These are phyloP conservation scores for Osmoderma eremita DNA, from an alignment of 2,888 invertebrate genomes.

Conservation along the genomic window DNA sequence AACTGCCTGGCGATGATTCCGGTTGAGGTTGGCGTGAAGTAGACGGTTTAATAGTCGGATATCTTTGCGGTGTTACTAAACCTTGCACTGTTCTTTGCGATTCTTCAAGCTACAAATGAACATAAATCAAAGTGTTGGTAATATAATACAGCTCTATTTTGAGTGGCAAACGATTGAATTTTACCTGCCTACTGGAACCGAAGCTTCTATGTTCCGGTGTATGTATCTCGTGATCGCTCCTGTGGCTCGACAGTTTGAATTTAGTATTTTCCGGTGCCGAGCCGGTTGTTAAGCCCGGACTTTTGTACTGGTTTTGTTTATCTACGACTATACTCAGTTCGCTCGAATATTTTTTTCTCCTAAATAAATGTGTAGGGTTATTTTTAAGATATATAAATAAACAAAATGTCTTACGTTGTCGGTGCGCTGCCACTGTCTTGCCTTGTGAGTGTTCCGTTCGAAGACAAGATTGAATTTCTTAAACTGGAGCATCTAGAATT, in stretches of 20 bases:
- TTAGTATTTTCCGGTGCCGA: slow-evolving; percentile 56
- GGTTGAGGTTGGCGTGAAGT: slow-evolving; percentile 6
- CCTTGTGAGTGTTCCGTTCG: slow-evolving; percentile 62
- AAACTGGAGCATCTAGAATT: slow-evolving; percentile 76
- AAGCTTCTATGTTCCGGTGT: slow-evolving; percentile 69
- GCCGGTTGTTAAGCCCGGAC: slow-evolving; percentile 48
- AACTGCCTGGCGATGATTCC: slow-evolving; percentile 32
- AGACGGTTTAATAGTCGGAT: slow-evolving; percentile 48
- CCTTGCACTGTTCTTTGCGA: slow-evolving; percentile 58
- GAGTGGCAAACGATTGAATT: neutral
- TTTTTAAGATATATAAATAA: neutral
- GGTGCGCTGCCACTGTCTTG: slow-evolving; percentile 58
- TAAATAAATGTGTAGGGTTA: slow-evolving; percentile 29
- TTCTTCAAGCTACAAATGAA: slow-evolving; percentile 53
- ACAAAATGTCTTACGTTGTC: slow-evolving; percentile 47
- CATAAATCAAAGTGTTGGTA: neutral
- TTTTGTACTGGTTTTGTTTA: slow-evolving; percentile 44
- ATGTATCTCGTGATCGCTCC: slow-evolving; percentile 73
- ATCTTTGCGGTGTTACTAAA: slow-evolving; percentile 60
- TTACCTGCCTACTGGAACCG: slow-evolving; percentile 42
- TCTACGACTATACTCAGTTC: slow-evolving; percentile 68
- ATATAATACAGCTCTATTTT: too few relatives aligned
- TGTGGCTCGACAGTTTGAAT: slow-evolving; percentile 65
- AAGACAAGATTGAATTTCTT: slow-evolving; percentile 73
- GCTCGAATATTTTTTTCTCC: slow-evolving; percentile 68